Percentiles rank a stretch among this genome's conserved stretches.
phyloP scores from a whole-genome alignment of 2,888 invertebrate species.

The Pristionchus japonicus region DNA sequence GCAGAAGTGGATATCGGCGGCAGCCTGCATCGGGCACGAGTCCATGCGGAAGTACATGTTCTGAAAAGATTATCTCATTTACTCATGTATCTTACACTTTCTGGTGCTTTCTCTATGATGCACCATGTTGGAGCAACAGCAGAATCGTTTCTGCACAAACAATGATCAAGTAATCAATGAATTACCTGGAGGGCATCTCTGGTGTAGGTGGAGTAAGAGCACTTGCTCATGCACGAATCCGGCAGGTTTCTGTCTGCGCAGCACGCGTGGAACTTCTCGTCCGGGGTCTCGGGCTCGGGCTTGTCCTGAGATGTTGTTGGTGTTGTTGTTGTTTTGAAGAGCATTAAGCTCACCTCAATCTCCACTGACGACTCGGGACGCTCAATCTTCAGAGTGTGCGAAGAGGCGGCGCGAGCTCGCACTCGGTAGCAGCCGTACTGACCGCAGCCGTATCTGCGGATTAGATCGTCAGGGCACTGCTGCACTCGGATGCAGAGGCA shows the following conservation, averaged over 20 bases:
- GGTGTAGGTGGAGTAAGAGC: constrained; percentile 70
- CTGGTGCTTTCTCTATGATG: no score
- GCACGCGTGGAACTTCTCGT: constrained; percentile 73
- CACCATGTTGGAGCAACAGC: no score
- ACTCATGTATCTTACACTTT: no score
- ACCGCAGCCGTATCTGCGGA: constrained; percentile 66
- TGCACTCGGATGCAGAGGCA: no score
- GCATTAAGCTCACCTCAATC: constrained; percentile 38
- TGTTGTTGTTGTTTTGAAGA: no score
- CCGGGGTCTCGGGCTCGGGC: constrained; percentile 60
- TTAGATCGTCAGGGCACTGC: neutral
- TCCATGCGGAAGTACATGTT: constrained; percentile 51
- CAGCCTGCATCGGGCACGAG: constrained; percentile 49
- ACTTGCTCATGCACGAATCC: constrained; percentile 71
- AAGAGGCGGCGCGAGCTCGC: constrained; percentile 64
- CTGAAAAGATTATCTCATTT: neutral
- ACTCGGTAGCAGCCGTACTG: constrained; percentile 70
- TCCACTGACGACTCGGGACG: constrained; percentile 46
- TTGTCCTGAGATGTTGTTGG: constrained; percentile 1
- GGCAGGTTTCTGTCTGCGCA: constrained; percentile 72
- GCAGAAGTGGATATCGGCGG: constrained; percentile 50
- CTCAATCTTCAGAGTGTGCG: constrained; percentile 61
- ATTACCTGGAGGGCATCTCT: constrained; percentile 50
- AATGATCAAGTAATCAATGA: no score
- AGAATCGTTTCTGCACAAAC: no score